Evolutionary conservation across 2,888 invertebrate genomes (phyloP).

Genomic region (Branchellion lobata): DNA sequence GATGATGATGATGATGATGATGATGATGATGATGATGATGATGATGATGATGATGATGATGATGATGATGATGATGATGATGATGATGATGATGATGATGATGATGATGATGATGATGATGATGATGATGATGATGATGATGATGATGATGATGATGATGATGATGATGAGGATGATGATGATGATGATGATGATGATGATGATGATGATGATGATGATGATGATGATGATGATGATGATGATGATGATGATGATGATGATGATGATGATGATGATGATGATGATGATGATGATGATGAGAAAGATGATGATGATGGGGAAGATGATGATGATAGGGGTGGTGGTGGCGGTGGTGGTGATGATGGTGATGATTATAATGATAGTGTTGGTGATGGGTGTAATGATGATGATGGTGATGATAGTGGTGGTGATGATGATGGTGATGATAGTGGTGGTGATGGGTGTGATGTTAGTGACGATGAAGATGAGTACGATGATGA

Average conservation of each 20-base stretch:
- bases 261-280: slow-evolving; percentile 78
- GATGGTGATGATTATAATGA: not conserved
- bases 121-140: slow-evolving; percentile 60
- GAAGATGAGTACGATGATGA: no score
- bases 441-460: slow-evolving; percentile 36
- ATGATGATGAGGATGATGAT: slow-evolving; percentile 74
- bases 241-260: slow-evolving; percentile 66
- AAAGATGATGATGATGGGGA: slow-evolving; percentile 36
- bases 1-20: not conserved
- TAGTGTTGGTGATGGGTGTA: slow-evolving; percentile 6
- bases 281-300: slow-evolving; percentile 71
- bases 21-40: not conserved
- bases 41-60: not conserved
- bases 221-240: slow-evolving; percentile 31
- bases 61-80: not conserved
- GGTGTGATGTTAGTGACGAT: slow-evolving; percentile 1
- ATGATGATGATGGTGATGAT: slow-evolving; percentile 31
- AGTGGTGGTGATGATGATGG: slow-evolving; percentile 31
- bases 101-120: slow-evolving; percentile 37
- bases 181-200: slow-evolving; percentile 39
- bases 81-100: slow-evolving; percentile 6
- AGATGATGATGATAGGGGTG: slow-evolving; percentile 2
- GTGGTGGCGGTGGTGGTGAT: slow-evolving; percentile 8
- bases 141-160: slow-evolving; percentile 79
- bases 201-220: slow-evolving; percentile 31